Evolutionary conservation across 2,113 vertebrate species (phyloP).

Genomic region (Carassius carassius): DNA sequence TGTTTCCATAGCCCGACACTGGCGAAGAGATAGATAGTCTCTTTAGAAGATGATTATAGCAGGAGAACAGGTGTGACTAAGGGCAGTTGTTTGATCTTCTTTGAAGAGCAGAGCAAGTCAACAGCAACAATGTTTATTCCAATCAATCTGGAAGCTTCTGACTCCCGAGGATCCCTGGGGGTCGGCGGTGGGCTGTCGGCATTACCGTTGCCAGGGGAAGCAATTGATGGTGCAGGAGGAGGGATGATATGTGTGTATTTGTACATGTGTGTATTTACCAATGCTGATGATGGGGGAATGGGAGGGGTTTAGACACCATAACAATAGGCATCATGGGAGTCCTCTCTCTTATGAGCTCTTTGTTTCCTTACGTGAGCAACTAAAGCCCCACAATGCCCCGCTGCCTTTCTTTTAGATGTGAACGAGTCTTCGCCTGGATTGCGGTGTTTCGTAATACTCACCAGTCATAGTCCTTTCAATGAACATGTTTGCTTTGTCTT

Average conservation of each 20-base stretch:
- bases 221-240: slow-evolving; percentile 32
- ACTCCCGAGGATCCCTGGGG: slow-evolving; percentile 62
- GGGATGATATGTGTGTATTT: slow-evolving; percentile 18
- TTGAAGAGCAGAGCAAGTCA: slow-evolving; percentile 72
- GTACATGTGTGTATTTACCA: slow-evolving; percentile 32
- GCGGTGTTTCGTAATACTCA: background rate
- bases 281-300: slow-evolving; percentile 15
- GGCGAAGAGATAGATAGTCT: slow-evolving; percentile 48
- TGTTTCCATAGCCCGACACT: slow-evolving; percentile 35
- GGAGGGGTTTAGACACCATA: slow-evolving; percentile 45
- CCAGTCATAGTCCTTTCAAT: background rate
- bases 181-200: slow-evolving; percentile 45
- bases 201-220: slow-evolving; percentile 51
- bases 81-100: slow-evolving; percentile 77
- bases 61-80: slow-evolving; percentile 78
- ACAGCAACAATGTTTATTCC: slow-evolving; percentile 67
- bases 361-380: slow-evolving; percentile 31
- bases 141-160: slow-evolving; percentile 66
- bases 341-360: slow-evolving; percentile 21
- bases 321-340: slow-evolving; percentile 53
- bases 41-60: slow-evolving; percentile 66
- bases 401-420: slow-evolving; percentile 27
- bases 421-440: background rate
- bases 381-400: slow-evolving; percentile 4
- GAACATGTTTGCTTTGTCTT: background rate